A percentile compares a stretch with the other conserved stretches of the same genome.
phyloP scores from a whole-genome alignment of 2,113 vertebrate species.

The Trochalopteron elliotii region DNA sequence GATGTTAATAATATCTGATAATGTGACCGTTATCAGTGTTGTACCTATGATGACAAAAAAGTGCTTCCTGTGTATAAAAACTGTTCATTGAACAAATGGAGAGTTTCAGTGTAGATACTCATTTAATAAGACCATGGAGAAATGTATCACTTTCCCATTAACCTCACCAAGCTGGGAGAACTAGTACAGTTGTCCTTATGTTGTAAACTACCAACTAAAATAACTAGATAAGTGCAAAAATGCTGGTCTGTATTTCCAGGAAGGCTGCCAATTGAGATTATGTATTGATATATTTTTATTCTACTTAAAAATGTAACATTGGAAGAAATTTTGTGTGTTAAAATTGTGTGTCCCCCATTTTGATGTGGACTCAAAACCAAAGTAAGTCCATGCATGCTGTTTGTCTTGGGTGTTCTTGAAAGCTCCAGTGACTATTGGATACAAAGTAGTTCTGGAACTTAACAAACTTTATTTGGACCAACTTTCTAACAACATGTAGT shows the following conservation, averaged over 20 bases:
- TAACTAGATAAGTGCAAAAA: background rate
- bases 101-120: background rate
- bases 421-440: background rate
- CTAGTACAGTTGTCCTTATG: background rate
- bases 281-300: background rate
- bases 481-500: conserved; percentile 40
- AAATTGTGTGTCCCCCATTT: background rate
- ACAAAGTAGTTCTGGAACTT: background rate
- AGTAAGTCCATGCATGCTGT: background rate
- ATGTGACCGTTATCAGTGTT: background rate
- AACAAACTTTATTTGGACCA: conserved; percentile 28
- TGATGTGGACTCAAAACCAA: background rate
- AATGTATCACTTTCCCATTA: background rate
- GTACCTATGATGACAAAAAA: background rate
- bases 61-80: background rate
- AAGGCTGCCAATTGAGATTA: background rate
- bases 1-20: background rate
- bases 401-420: background rate
- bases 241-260: background rate
- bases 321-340: background rate
- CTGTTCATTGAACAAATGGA: background rate
- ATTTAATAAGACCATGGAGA: background rate
- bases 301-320: background rate
- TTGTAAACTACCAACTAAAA: background rate
- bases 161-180: background rate